A percentile compares a stretch with the other conserved stretches of the same genome.
Conservation (phyloP, 2,888 invertebrate genomes). For the Formica aserva region DNA sequence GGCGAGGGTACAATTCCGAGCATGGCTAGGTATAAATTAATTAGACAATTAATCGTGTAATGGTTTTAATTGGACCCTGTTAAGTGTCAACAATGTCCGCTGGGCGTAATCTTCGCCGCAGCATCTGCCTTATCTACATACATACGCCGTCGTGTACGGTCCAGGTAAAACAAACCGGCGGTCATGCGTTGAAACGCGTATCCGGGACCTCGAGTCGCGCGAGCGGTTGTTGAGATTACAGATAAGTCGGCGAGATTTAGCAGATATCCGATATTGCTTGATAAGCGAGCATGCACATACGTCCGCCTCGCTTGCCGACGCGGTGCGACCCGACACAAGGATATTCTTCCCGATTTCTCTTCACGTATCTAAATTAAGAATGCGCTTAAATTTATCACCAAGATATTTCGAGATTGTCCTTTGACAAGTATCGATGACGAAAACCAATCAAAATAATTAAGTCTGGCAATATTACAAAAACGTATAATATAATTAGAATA, state of each 20-base stretch:
- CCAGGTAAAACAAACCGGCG: slow-evolving; percentile 59
- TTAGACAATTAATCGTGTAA: slow-evolving; percentile 86
- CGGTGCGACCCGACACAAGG: slow-evolving; percentile 14
- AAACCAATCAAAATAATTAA: background rate
- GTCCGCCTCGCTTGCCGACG: slow-evolving; percentile 38
- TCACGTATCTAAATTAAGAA: background rate
- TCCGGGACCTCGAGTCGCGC: slow-evolving; percentile 66
- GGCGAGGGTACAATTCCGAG: slow-evolving; percentile 51
- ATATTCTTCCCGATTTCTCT: background rate
- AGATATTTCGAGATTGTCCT: background rate
- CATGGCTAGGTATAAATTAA: slow-evolving; percentile 83
- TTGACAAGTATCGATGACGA: background rate
- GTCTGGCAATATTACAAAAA: background rate
- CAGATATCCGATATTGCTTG: slow-evolving; percentile 82
- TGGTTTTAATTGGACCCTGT: slow-evolving; percentile 85
- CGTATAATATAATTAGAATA: background rate
- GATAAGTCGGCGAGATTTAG: slow-evolving; percentile 83
- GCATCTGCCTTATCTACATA: slow-evolving; percentile 75
- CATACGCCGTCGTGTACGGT: slow-evolving; percentile 55
- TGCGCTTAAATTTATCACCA: background rate
- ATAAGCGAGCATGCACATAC: slow-evolving; percentile 76
- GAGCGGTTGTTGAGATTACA: slow-evolving; percentile 83
- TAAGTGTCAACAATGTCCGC: slow-evolving; percentile 82
- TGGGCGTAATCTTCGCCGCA: slow-evolving; percentile 70
- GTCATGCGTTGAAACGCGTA: slow-evolving; percentile 24